Evolutionary conservation across 2,888 invertebrate species (phyloP), one percentile per base, ranked within the genome.

Genomic region (Panorpa germanica): DNA sequence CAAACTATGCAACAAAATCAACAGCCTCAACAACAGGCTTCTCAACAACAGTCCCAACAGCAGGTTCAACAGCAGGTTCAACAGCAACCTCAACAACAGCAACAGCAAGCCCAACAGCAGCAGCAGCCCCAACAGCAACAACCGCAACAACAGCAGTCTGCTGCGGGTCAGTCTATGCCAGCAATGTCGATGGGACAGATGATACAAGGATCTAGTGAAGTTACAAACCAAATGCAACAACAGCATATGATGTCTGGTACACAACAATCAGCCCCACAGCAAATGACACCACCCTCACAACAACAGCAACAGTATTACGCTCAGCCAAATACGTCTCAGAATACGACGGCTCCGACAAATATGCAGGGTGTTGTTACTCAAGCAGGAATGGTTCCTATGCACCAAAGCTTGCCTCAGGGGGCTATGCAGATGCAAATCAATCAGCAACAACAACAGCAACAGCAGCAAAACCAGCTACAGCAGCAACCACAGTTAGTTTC

Each of bases 401-500:
- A 25, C 3, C 29, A 19, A 24, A 21, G 12, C 24, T 31, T 20
- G 29, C 33, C 3, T 27, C 35, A 27, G 18, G 35, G n/a, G 30
- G 35, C 28, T 32, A 31, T 33, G 28, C 24, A 24, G 25, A 19
- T 27, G 17, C 30, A 13, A 25, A 19, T 3, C 30, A 26, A 26
- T 33, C 37, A 11, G 32, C 23, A 14, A 41, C 29, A 38, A 32
- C 38, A 34, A 28, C 28, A 34, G 29, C 34, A 35, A 31, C 33
- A 28, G 29, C 24, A 35, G 39, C 43, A 21, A 33, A 28, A 8
- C 20, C 18, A 20, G 18, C 29, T 34, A 34, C 59, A 62, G 39
- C 59, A 59, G 59, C 8, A 60, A n/a, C n/a, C n/a, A n/a, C n/a
- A n/a, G n/a, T n/a, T n/a, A n/a, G 17, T 19, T 35, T 9, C 48